Evolutionary conservation across 2,797 vertebrate species (phyloP), one percentile per base, ranked within the genome.

Genomic region (Melanotaenia pygmaea): DNA sequence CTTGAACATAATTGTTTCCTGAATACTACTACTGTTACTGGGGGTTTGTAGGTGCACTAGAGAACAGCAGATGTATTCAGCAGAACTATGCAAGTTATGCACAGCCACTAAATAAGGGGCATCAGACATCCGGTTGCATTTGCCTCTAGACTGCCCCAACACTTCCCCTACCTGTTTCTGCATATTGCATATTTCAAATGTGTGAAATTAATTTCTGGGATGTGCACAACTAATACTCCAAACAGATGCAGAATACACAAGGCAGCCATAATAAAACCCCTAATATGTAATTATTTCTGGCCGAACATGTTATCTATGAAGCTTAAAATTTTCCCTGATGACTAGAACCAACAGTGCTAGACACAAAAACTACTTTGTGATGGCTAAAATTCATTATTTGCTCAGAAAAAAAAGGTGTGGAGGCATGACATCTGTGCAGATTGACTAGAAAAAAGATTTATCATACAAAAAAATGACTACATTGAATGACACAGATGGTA

Each of bases 391-490:
- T 86, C 69, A 56, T 59, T 32, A 66, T 77, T 81, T 45, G 50
- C 53, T 77, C 18, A 28, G 28, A 28, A 28, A 58, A 45, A 71
- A 8, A 30, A 37, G 6, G 70, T 70, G 66, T 59, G 79, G 76
- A 83, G 74, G 76, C 54, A 16, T 66, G 75, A 73, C 73, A 86
- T 77, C 54, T 64, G 60, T 67, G 64, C 40, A 67, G 73, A 61
- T 82, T 60, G 70, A 53, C 72, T 79, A 7, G 18, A 45, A 20
- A 58, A 82, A 81, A 72, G 40, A 50, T 60, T 66, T 60, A 45
- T 37, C 16, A 34, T 45, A n/a, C 3, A 64, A 8, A 26, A 54
- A 66, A 66, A 56, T 10, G 56, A 22, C 37, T 40, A 8, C 28
- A 30, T 26, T 54, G 67, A 76, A 34, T 64, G 66, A 54, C 24